phyloP scores from a whole-genome alignment of 1,140 invertebrate species.

The Grapholita molesta region DNA sequence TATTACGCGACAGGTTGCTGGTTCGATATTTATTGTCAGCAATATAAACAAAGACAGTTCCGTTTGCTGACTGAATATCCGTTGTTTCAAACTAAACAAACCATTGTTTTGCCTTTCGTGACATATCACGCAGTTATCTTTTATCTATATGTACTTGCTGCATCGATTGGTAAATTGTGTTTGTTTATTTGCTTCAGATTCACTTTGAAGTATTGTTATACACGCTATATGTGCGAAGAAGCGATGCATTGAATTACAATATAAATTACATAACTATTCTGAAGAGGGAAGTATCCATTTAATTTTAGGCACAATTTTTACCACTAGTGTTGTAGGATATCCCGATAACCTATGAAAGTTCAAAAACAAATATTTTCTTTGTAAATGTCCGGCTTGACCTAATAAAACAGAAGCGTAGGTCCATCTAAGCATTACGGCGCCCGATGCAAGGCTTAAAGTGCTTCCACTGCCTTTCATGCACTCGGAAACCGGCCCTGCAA shows the following conservation, averaged over 20 bases:
- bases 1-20: neutral
- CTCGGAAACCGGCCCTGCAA: neutral
- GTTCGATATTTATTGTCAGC: neutral
- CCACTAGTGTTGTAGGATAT: too few species aligned
- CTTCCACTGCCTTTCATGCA: neutral
- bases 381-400: neutral
- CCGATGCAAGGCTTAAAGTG: neutral
- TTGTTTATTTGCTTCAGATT: neutral
- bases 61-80: neutral
- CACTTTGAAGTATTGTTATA: neutral
- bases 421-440: neutral
- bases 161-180: neutral
- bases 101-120: neutral
- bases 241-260: too few species aligned
- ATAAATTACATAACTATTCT: too few species aligned
- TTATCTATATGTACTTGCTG: neutral
- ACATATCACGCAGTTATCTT: neutral
- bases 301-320: too few species aligned
- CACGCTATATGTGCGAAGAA: neutral
- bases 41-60: neutral
- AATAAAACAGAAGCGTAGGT: neutral
- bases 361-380: neutral
- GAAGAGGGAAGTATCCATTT: too few species aligned
- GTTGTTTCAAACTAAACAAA: neutral
- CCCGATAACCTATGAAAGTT: neutral